A percentile compares a stretch with the other conserved stretches of the same genome.
These are phyloP conservation scores for Brachionus sp. DNA, from an alignment of 1,140 invertebrate species.

Conservation along the genomic window DNA sequence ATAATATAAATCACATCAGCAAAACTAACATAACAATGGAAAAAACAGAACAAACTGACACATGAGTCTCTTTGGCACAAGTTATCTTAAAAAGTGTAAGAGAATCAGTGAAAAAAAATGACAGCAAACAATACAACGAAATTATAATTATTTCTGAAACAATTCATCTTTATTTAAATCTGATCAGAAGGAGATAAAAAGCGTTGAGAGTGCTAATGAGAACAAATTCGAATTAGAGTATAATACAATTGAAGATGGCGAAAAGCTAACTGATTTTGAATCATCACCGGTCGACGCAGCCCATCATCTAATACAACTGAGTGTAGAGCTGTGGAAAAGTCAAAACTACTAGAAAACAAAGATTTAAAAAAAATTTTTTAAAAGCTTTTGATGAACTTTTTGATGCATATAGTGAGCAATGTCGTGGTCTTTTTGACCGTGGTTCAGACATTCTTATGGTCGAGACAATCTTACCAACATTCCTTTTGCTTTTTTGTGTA, in stretches of 20 bases:
- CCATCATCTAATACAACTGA: too few relatives aligned
- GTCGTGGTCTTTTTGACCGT: too few relatives aligned
- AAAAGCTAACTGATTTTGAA: background rate
- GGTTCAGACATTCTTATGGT: too few relatives aligned
- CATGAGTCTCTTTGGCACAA: background rate
- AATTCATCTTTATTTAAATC: background rate
- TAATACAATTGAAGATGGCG: background rate
- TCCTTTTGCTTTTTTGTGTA: too few relatives aligned
- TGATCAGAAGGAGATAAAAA: background rate
- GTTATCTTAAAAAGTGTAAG: constrained; percentile 11
- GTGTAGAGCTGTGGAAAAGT: too few relatives aligned
- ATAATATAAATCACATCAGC: background rate
- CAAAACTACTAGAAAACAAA: too few relatives aligned
- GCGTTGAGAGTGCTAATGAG: background rate
- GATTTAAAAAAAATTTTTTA: too few relatives aligned
- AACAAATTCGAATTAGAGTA: background rate
- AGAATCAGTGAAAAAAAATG: background rate
- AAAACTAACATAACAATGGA: background rate
- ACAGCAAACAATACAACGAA: background rate
- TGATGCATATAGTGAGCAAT: too few relatives aligned
- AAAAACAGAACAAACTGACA: background rate
- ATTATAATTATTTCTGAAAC: constrained; percentile 1
- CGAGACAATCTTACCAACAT: too few relatives aligned
- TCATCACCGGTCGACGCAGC: too few relatives aligned
- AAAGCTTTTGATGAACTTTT: too few relatives aligned